Base-by-base conservation (phyloP, 2,888 invertebrate species). In the Drosophila tanythrix region DNA sequence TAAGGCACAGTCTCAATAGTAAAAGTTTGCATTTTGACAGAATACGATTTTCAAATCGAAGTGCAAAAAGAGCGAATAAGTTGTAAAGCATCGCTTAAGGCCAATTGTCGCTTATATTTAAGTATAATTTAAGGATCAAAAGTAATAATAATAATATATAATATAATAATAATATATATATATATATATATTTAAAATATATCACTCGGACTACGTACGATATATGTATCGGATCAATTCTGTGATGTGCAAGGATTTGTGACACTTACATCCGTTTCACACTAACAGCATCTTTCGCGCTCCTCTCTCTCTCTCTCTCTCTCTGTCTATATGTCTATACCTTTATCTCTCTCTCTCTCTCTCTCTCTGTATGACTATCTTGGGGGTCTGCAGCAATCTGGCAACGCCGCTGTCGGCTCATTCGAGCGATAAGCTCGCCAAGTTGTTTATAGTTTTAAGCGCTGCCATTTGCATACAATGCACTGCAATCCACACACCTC, bases 381-480 rank as follows among this genome's bases (percentile, higher is more conserved):
- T 13, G 13, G 21, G 13, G 15, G 55, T 48, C 56, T 59, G 36
- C 25, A 56, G 59, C 60, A 62, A 53, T 76, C 74, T 70, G 59
- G 55, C 72, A 69, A 64, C 52, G 51, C 52, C 63, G 58, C 40
- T 38, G 59, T 31, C 61, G 31, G 71, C 50, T 50, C 72, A 63
- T 27, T 72, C 50, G 31, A 27, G 40, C 65, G 53, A 72, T 71
- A 64, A 71, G 72, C 48, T 56, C 55, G 53, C 59, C 78, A 66
- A 70, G 70, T 76, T 76, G 79, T 85, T 82, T 82, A 82, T 70
- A 70, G 70, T 57, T 61, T 81, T 79, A 84, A 84, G 69, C 64
- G 66, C 63, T 62, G 46, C 67, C 73, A 82, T 85, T 82, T 79
- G 72, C 81, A 82, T 80, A 69, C n/a, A 55, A 27, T 55, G 38